Percentiles rank a stretch among this genome's conserved stretches.
phyloP scores from a whole-genome alignment of 2,888 invertebrate species.

The Oscheius sp. region DNA sequence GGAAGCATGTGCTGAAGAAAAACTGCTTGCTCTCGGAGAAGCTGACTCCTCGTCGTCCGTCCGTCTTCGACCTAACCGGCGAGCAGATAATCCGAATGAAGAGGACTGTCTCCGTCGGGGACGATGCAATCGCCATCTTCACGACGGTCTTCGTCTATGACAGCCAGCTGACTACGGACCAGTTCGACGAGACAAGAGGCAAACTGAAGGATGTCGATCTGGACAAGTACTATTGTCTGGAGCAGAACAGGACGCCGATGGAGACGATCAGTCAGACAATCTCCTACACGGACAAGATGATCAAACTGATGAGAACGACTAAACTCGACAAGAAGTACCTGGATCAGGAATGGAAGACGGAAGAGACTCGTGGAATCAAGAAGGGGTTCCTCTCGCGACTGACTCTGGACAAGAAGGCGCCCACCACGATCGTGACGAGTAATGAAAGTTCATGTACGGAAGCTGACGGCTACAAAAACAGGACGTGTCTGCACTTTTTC shows the following conservation, averaged over 20 bases:
- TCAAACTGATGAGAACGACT: neutral
- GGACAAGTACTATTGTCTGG: neutral
- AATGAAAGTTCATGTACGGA: neutral
- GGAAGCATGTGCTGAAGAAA: conserved; percentile 6
- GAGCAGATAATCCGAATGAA: conserved; percentile 7
- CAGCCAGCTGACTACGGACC: neutral
- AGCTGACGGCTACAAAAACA: neutral
- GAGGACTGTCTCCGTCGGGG: neutral
- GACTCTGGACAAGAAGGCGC: neutral
- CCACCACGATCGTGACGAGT: neutral
- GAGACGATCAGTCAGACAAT: conserved; percentile 14
- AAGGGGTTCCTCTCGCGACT: neutral
- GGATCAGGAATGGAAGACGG: neutral
- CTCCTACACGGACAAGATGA: conserved; percentile 8
- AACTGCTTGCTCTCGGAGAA: neutral
- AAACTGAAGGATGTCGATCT: neutral
- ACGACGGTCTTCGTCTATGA: conserved; percentile 10
- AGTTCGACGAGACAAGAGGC: neutral
- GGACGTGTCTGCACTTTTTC: neutral
- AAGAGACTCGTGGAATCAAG: neutral
- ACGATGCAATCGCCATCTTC: neutral
- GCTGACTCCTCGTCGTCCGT: neutral
- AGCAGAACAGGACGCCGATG: neutral
- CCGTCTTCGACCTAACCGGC: neutral
- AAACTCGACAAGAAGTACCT: neutral